These are phyloP conservation scores for Phoxinus phoxinus DNA, from an alignment of 2,113 vertebrate genomes.

Conservation along the genomic window DNA sequence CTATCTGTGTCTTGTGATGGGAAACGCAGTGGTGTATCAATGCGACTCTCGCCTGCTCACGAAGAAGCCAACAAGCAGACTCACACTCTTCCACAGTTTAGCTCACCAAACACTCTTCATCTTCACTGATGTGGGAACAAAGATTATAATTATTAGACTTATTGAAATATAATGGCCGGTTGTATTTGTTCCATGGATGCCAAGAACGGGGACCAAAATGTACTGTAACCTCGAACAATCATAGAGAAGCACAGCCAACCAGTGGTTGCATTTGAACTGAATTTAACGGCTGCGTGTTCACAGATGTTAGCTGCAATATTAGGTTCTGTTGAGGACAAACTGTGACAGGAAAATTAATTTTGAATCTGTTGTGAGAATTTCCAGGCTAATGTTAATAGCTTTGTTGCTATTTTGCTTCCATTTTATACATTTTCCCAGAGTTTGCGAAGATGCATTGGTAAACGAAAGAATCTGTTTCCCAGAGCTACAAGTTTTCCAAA, in stretches of 20 bases:
- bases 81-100: conserved; percentile 4
- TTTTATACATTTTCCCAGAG: neutral
- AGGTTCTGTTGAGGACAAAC: conserved; percentile 3
- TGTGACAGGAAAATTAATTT: conserved; percentile 36
- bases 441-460: neutral
- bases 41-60: conserved; percentile 13
- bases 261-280: neutral
- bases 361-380: conserved; percentile 18
- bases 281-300: neutral
- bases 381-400: conserved; percentile 34
- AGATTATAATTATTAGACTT: conserved; percentile 23
- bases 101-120: neutral
- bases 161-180: conserved; percentile 36
- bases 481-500: neutral
- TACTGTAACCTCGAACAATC: neutral
- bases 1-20: conserved; percentile 71
- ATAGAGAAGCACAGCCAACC: conserved; percentile 19
- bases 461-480: neutral
- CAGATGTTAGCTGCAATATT: neutral
- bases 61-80: conserved; percentile 10
- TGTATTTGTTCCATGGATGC: neutral
- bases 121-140: conserved; percentile 2
- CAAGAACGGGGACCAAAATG: conserved; percentile 13
- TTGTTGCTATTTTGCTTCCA: conserved; percentile 30
- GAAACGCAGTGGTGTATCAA: conserved; percentile 68